Evolutionary conservation across 30 jellyfish, hydroid and myxozoan genomes (phyloP).

Genomic region (Pseudorhiza aurosa): DNA sequence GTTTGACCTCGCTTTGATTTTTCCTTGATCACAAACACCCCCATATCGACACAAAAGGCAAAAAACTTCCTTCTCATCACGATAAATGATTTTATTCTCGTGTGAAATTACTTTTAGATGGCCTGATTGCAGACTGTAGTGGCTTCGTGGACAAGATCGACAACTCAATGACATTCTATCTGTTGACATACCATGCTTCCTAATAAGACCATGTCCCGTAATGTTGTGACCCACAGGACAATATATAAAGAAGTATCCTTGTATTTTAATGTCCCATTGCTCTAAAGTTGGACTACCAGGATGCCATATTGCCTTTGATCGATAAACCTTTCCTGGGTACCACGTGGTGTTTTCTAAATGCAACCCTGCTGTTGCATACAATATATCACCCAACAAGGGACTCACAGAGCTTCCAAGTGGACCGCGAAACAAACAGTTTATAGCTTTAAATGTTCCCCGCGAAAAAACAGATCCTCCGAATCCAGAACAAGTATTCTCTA

Average conservation of each 20-base stretch:
- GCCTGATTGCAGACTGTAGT: slow-evolving; percentile 88
- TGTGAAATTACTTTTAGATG: slow-evolving; percentile 33
- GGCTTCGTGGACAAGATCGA: slow-evolving; percentile 78
- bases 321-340: slow-evolving; percentile 59
- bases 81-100: slow-evolving; percentile 12
- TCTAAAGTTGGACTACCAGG: slow-evolving; percentile 98
- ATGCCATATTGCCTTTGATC: slow-evolving; percentile 86
- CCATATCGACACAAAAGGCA: slow-evolving; percentile 90
- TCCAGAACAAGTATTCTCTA: slow-evolving; percentile 91
- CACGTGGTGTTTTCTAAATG: slow-evolving; percentile 83
- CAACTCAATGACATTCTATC: slow-evolving; percentile 83
- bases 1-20: slow-evolving; percentile 78
- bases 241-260: slow-evolving; percentile 70
- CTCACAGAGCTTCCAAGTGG: slow-evolving; percentile 13
- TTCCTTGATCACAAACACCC: slow-evolving; percentile 86
- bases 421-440: slow-evolving; percentile 65
- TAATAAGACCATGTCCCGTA: slow-evolving; percentile 71
- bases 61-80: slow-evolving; percentile 31
- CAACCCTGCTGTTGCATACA: slow-evolving; percentile 92
- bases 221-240: slow-evolving; percentile 96
- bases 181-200: slow-evolving; percentile 58
- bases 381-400: slow-evolving; percentile 89
- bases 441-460: slow-evolving; percentile 76
- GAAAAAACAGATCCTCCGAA: slow-evolving; percentile 95
- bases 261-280: slow-evolving; percentile 66